Evolutionary conservation across 2,113 vertebrate species (phyloP), one percentile per base, ranked within the genome.

Genomic region (Poecile atricapillus): DNA sequence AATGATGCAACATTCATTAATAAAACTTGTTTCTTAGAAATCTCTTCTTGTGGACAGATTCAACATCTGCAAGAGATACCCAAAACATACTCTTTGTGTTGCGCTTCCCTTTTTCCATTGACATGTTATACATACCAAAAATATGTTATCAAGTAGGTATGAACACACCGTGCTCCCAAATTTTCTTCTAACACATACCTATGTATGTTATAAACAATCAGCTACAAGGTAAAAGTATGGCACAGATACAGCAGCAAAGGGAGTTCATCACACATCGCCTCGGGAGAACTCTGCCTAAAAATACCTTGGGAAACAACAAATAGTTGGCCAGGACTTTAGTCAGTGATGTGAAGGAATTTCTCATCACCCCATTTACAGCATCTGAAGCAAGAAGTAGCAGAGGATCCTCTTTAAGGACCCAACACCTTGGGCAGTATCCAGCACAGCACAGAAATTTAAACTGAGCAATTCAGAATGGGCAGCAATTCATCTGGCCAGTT

Each of bases 401-500:
- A 22, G 23, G 19, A 15, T 35, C 31, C 14, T 88, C 41, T 60
- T 76, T 62, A 88, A 81, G 39, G 18, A 46, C 43, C 23, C 23
- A 41, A 13, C 3, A 4, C 60, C 84, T 89, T 52, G 56, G 83
- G 47, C 0, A 0, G 8, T 25, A 22, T 90, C 59, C 74, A 71
- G 3, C 13, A 15, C 4, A 91, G 49, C 55, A 33, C 27, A 25
- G 68, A 71, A 89, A 87, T 28, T 30, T 62, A 43, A 79, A 64
- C 22, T 9, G 21, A 95, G 52, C 27, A 13, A 53, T 84, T 87
- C 64, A 39, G 31, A 84, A 35, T 23, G 39, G 85, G 64, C 87
- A 97, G 44, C 39, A 82, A 44, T 86, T 96, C 87, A 82, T 92
- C 68, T 87, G 94, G 76, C 83, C 56, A 69, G 64, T 74, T 86